Base-by-base conservation (phyloP, 2,113 vertebrate genomes). In the Spilogale gracilis region DNA sequence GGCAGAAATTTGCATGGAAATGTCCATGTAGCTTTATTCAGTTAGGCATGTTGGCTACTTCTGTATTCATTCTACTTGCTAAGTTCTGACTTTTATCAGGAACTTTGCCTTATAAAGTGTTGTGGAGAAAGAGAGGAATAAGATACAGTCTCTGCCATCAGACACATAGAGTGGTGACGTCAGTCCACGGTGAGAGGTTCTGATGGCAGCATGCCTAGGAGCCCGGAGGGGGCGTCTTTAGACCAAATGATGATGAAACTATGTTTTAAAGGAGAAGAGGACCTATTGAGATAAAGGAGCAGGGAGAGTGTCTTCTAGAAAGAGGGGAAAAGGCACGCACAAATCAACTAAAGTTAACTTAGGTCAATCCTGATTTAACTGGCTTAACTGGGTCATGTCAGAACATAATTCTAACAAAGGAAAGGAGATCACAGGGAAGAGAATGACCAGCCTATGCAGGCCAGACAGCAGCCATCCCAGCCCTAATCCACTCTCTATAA, bases 401-500 rank as follows among this genome's bases (percentile, higher is more conserved):
- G 3, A 38, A 73, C 0, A 2, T 18, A 30, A 50, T 23, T 65
- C 60, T 60, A 54, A 32, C 32, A 13, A 93, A n/a, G 23, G 10
- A 14, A 32, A 43, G 17, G 61, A 21, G 8, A 7, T 6, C 10
- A 0, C 23, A 21, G 12, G 43, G 58, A 74, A 92, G 52, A 79
- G 38, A 27, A 18, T 18, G 45, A 6, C n/a, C 16, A 9, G 21
- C 16, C 20, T 16, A 0, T 52, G 32, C 21, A 3, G 38, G 10
- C 73, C 14, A 2, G 1, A 8, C 0, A 3, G 32, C 43, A 86
- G 27, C 21, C 2, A 0, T 48, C 13, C 16, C n/a, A 67, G 48
- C 0, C 18, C 74, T 58, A 52, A 25, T 11, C 1, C 2, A 9
- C 14, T 0, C 0, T 9, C 48, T 25, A 3, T 20, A 54, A 58